phyloP scores from a whole-genome alignment of 2,113 vertebrate species.

The Microtus ochrogaster region DNA sequence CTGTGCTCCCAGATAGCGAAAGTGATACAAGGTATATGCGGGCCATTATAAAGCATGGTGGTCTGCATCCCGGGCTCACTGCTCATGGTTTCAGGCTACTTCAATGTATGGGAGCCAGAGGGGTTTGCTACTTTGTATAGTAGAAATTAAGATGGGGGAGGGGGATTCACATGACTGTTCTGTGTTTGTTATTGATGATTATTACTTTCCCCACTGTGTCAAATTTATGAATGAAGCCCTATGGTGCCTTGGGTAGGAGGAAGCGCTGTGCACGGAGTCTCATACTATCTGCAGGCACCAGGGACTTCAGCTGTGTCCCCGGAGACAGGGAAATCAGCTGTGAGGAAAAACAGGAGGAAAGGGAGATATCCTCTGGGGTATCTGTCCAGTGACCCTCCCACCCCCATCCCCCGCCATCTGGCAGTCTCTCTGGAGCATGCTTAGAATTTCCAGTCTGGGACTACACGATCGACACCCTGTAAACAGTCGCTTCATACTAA shows the following conservation, averaged over 20 bases:
- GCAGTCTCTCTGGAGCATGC: accelerated
- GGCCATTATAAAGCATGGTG: neutral
- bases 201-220: neutral
- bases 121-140: neutral
- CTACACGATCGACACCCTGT: accelerated
- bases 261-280: accelerated
- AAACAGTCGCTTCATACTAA: accelerated
- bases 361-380: accelerated
- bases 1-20: neutral
- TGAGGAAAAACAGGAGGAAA: too few relatives aligned
- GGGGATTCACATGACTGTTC: neutral
- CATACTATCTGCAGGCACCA: accelerated
- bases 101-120: accelerated
- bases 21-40: accelerated
- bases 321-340: neutral
- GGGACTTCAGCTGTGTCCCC: too few relatives aligned
- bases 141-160: too few relatives aligned
- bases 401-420: too few relatives aligned
- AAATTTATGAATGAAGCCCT: neutral
- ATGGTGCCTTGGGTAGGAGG: neutral
- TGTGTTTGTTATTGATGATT: neutral
- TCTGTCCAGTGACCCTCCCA: accelerated
- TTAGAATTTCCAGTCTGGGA: neutral
- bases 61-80: neutral
- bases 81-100: neutral